phyloP scores from a whole-genome alignment of 2,113 vertebrate species.

The Isichthys henryi region DNA sequence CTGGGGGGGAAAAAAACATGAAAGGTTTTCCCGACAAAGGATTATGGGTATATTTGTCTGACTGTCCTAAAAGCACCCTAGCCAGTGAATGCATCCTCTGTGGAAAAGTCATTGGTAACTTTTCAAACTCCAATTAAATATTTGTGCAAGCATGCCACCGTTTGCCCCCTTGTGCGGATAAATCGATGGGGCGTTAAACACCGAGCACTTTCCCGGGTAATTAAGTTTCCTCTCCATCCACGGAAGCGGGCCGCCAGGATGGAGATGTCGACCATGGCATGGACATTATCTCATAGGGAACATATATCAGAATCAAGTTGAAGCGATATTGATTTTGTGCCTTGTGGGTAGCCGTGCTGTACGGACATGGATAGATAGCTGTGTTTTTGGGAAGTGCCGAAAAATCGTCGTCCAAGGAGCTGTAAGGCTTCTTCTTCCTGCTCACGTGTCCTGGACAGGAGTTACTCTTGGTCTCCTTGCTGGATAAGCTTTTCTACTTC shows the following conservation, averaged over 20 bases:
- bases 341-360: neutral
- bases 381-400: neutral
- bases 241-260: neutral
- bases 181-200: slow-evolving; percentile 10
- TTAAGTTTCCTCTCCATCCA: slow-evolving; percentile 13
- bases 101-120: neutral
- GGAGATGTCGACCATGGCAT: neutral
- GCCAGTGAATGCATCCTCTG: neutral
- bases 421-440: slow-evolving; percentile 5
- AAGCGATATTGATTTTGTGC: neutral
- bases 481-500: neutral
- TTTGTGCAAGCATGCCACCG: neutral
- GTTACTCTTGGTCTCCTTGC: slow-evolving; percentile 33
- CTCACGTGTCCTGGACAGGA: slow-evolving; percentile 40
- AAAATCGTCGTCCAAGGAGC: neutral
- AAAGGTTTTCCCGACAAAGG: neutral
- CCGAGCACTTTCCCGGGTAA: neutral
- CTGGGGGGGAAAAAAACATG: neutral
- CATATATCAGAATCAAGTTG: neutral
- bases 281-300: neutral
- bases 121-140: slow-evolving; percentile 1
- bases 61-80: neutral
- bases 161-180: neutral
- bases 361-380: neutral
- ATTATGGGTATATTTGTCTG: neutral